These are phyloP conservation scores for Prionchulus punctatus DNA, from an alignment of 2,888 invertebrate genomes.

Conservation along the genomic window DNA sequence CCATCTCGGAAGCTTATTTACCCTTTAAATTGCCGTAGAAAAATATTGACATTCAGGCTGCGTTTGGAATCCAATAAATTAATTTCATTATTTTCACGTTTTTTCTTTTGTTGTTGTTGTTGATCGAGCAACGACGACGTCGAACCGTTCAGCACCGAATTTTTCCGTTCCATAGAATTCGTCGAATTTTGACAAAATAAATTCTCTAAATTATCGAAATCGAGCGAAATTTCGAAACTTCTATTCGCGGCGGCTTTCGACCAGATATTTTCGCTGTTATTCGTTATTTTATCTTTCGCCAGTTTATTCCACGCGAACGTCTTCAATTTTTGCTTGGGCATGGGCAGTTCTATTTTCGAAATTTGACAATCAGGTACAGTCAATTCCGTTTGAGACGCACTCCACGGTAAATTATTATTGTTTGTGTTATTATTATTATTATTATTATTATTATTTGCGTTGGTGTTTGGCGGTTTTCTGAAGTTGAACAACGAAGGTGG, in stretches of 20 bases:
- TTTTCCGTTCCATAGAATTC: background rate
- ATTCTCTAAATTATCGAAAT: constrained; percentile 85
- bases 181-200: constrained; percentile 50
- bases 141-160: background rate
- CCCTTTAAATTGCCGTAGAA: constrained; percentile 85
- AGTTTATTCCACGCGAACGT: constrained; percentile 96
- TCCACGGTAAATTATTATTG: too few species aligned
- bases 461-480: constrained; percentile 32
- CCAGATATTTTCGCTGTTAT: constrained; percentile 26
- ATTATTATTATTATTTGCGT: too few species aligned
- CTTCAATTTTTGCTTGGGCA: constrained; percentile 89
- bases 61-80: constrained; percentile 68
- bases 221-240: constrained; percentile 51
- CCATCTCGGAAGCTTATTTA: too few species aligned
- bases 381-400: constrained; percentile 17
- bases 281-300: constrained; percentile 58
- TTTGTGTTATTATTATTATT: too few species aligned
- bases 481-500: constrained; percentile 33
- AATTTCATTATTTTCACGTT: constrained; percentile 10
- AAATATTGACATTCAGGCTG: constrained; percentile 91
- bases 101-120: background rate
- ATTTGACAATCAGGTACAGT: constrained; percentile 18
- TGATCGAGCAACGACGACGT: background rate
- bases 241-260: constrained; percentile 25
- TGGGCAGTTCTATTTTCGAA: constrained; percentile 76